These are phyloP conservation scores for Verasper variegatus DNA, from an alignment of 2,113 vertebrate genomes.

Conservation along the genomic window DNA sequence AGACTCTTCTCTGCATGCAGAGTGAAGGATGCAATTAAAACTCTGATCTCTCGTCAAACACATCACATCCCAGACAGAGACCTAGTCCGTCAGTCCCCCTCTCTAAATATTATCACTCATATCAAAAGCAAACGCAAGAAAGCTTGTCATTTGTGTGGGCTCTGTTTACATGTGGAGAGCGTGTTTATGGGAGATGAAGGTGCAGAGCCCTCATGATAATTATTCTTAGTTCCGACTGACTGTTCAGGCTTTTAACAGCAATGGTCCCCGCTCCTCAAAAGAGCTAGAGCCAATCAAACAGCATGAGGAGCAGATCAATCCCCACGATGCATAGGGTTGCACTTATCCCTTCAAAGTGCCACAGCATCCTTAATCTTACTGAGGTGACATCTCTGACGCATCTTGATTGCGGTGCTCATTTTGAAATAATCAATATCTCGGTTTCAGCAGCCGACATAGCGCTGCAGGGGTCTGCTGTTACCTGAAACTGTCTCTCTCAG, in stretches of 20 bases:
- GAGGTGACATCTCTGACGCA: conserved; percentile 9
- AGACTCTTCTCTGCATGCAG: conserved; percentile 70
- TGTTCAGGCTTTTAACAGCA: background rate
- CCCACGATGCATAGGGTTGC: background rate
- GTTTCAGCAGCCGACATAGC: too few species aligned
- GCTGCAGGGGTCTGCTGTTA: too few species aligned
- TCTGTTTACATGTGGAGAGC: conserved; percentile 61
- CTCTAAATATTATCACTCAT: conserved; percentile 83
- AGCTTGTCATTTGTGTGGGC: conserved; percentile 63
- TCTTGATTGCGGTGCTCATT: conserved; percentile 6
- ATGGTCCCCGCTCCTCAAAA: background rate
- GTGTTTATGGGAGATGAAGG: conserved; percentile 42
- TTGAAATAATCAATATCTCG: too few species aligned
- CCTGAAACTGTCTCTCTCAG: too few species aligned
- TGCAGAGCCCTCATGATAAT: conserved; percentile 20
- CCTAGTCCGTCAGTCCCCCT: conserved; percentile 58
- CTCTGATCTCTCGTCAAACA: conserved; percentile 82
- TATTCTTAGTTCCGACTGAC: background rate
- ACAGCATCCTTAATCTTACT: conserved; percentile 25
- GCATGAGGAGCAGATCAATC: background rate
- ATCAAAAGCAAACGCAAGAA: conserved; percentile 82
- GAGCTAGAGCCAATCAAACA: background rate
- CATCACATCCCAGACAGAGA: conserved; percentile 60
- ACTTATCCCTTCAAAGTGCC: background rate
- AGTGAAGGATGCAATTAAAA: conserved; percentile 78